Evolutionary conservation across 2,888 invertebrate genomes (phyloP).

Genomic region (Ametastegia equiseti): DNA sequence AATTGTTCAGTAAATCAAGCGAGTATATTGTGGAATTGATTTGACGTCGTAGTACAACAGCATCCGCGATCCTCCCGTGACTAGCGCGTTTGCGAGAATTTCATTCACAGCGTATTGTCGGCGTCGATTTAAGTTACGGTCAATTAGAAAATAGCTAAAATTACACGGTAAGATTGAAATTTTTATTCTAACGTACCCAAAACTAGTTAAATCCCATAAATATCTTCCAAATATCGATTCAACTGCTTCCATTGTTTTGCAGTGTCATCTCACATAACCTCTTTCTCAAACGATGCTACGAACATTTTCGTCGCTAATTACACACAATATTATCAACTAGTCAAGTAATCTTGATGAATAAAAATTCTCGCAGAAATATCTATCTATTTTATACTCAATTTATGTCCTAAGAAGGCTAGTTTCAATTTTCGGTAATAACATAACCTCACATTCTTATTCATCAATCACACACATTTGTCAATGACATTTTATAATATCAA

Average conservation of each 20-base stretch:
- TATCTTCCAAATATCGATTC: background rate
- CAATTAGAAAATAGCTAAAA: background rate
- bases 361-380: background rate
- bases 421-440: background rate
- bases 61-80: slow-evolving; percentile 6
- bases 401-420: background rate
- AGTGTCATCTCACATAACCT: slow-evolving; percentile 65
- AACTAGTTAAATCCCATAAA: background rate
- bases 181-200: background rate
- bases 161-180: slow-evolving; percentile 3
- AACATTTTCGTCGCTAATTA: background rate
- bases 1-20: background rate
- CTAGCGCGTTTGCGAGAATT: slow-evolving; percentile 33
- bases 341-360: background rate
- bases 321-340: background rate
- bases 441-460: background rate
- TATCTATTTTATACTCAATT: background rate
- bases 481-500: too few relatives aligned
- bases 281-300: background rate
- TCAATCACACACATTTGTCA: too few relatives aligned
- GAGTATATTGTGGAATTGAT: too few relatives aligned
- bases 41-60: slow-evolving; percentile 23
- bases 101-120: background rate
- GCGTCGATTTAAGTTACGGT: background rate
- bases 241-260: slow-evolving; percentile 60